Evolutionary conservation across 2,113 vertebrate species (phyloP).

Genomic region (Dicentrarchus labrax): DNA sequence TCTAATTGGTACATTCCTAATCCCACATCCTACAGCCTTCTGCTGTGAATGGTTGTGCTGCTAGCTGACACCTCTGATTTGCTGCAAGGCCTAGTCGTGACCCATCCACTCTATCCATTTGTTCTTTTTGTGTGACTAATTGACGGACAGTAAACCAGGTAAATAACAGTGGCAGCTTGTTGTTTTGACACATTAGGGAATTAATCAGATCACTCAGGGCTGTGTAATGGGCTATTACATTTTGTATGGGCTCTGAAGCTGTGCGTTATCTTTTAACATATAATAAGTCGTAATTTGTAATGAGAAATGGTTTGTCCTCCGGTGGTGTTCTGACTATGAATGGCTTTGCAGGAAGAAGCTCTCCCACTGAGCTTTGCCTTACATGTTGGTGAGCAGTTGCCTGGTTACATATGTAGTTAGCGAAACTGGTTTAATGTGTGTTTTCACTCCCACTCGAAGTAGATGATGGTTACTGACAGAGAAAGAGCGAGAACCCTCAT

Average conservation of each 20-base stretch:
- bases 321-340: slow-evolving; percentile 36
- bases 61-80: slow-evolving; percentile 64
- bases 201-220: slow-evolving; percentile 1
- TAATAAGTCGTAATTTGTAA: slow-evolving; percentile 24
- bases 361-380: slow-evolving; percentile 46
- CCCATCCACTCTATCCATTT: slow-evolving; percentile 1
- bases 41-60: slow-evolving; percentile 30
- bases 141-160: slow-evolving; percentile 37
- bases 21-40: slow-evolving; percentile 12
- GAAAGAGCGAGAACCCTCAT: slow-evolving; percentile 5
- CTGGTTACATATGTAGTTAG: slow-evolving; percentile 69
- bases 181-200: slow-evolving; percentile 38
- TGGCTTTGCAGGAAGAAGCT: slow-evolving; percentile 47
- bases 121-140: slow-evolving; percentile 26
- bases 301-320: slow-evolving; percentile 20
- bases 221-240: slow-evolving; percentile 10
- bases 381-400: slow-evolving; percentile 64
- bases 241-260: neutral
- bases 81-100: slow-evolving; percentile 38
- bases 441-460: slow-evolving; percentile 51
- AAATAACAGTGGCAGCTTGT: slow-evolving; percentile 46
- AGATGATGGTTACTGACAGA: slow-evolving; percentile 22
- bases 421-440: slow-evolving; percentile 47
- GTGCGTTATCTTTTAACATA: neutral
- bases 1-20: slow-evolving; percentile 50